A percentile compares a stretch with the other conserved stretches of the same genome.
Conservation (phyloP, 2,888 invertebrate genomes). For the Archips xylosteana region DNA sequence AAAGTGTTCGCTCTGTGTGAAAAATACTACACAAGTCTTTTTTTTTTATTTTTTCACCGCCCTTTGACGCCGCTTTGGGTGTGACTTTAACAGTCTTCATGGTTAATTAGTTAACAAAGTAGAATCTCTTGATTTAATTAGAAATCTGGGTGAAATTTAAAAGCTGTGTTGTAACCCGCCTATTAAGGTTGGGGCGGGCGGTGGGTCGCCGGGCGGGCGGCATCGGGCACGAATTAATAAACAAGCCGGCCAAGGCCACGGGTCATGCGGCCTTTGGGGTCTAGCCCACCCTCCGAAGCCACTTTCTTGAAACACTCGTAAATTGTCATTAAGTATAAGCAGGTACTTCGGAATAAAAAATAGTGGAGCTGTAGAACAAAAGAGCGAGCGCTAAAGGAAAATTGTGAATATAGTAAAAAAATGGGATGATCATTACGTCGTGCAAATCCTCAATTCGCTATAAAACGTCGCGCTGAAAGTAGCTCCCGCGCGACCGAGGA, state of each 20-base stretch:
- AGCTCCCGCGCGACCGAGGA: constrained; percentile 79
- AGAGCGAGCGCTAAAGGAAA: not conserved
- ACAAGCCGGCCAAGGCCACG: constrained; percentile 79
- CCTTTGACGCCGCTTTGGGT: not conserved
- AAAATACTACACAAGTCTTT: constrained; percentile 53
- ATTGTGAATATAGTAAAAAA: constrained; percentile 42
- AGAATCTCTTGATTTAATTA: constrained; percentile 67
- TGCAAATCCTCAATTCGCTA: constrained; percentile 75
- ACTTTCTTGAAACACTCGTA: constrained; percentile 43
- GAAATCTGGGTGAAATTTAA: constrained; percentile 72
- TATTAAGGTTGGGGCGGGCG: constrained; percentile 75
- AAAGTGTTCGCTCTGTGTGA: constrained; percentile 73
- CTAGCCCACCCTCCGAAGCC: constrained; percentile 66
- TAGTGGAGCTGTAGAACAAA: constrained; percentile 2
- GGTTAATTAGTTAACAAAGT: constrained; percentile 1
- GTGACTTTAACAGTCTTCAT: not conserved
- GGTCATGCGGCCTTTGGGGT: constrained; percentile 67
- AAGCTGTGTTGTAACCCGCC: constrained; percentile 77
- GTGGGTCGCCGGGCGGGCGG: constrained; percentile 63
- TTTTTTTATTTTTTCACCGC: not conserved
- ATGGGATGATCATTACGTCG: constrained; percentile 65
- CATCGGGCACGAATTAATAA: constrained; percentile 80
- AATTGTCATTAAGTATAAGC: not conserved
- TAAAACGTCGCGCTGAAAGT: constrained; percentile 78
- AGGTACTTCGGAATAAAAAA: not conserved